These are phyloP conservation scores for Ormyrus pomaceus DNA, from an alignment of 2,888 invertebrate genomes.

Conservation along the genomic window DNA sequence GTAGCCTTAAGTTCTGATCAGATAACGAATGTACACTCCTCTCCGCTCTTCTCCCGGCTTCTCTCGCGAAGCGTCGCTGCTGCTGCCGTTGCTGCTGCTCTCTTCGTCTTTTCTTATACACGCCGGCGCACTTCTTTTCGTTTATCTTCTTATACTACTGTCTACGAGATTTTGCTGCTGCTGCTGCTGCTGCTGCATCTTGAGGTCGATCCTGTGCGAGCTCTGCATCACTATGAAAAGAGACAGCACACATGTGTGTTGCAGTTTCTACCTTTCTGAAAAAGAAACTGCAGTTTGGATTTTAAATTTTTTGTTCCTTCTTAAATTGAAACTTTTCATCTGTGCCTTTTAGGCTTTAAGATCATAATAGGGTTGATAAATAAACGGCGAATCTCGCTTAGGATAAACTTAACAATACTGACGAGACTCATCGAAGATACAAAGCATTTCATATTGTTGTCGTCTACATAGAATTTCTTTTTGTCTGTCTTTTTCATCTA, in stretches of 20 bases:
- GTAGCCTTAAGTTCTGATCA: conserved; percentile 73
- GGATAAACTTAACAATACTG: no score
- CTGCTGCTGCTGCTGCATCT: conserved; percentile 9
- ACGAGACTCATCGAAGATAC: no score
- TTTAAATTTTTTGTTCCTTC: no score
- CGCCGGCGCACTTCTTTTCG: conserved; percentile 41
- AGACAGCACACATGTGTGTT: neutral
- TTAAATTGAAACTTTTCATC: no score
- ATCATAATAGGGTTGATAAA: no score
- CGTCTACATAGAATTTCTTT: no score
- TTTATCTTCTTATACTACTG: conserved; percentile 48
- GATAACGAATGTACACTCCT: conserved; percentile 74
- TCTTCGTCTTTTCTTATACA: conserved; percentile 50
- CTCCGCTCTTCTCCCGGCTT: conserved; percentile 39
- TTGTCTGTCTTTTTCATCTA: no score
- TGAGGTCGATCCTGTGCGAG: conserved; percentile 21
- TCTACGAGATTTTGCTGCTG: neutral
- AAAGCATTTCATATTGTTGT: no score
- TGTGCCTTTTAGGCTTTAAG: no score
- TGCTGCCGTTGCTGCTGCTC: conserved; percentile 34
- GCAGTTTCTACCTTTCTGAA: neutral
- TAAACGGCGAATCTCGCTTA: no score
- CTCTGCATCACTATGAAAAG: conserved; percentile 10
- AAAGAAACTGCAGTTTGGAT: no score
- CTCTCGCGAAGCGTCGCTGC: conserved; percentile 15